These are phyloP conservation scores for Fistularia tabacaria DNA, from an alignment of 2,797 vertebrate species.

Conservation along the genomic window DNA sequence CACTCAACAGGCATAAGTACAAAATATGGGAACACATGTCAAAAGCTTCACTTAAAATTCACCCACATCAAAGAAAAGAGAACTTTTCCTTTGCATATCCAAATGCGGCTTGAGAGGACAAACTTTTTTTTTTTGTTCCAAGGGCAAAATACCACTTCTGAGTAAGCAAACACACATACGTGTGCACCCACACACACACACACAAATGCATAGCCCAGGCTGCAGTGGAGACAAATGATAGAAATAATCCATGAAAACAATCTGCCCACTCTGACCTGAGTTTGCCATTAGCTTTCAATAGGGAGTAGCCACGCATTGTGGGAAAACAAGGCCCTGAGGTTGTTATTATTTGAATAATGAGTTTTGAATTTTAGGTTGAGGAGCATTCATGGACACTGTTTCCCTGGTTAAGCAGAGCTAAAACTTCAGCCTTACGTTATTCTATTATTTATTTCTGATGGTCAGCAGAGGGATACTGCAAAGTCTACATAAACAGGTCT, in stretches of 20 bases:
- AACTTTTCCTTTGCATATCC: constrained; percentile 7
- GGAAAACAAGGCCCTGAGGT: too few relatives aligned
- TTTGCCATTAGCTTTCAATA: not conserved
- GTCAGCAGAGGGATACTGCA: too few relatives aligned
- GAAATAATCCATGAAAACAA: constrained; percentile 55
- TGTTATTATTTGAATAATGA: too few relatives aligned
- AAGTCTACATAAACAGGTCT: too few relatives aligned
- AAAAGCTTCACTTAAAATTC: constrained; percentile 5
- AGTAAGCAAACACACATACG: constrained; percentile 17
- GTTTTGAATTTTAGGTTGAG: too few relatives aligned
- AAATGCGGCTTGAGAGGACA: constrained; percentile 50
- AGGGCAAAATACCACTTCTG: constrained; percentile 42
- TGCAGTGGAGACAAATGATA: constrained; percentile 17
- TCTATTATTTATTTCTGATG: too few relatives aligned
- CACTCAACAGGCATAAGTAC: not conserved
- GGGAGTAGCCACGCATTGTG: not conserved
- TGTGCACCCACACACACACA: constrained; percentile 13
- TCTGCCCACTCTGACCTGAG: constrained; percentile 38
- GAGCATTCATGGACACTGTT: too few relatives aligned
- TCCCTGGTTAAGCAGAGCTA: too few relatives aligned
- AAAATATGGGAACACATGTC: not conserved
- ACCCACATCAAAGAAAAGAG: constrained; percentile 10
- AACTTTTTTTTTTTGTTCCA: constrained; percentile 35
- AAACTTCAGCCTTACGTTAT: too few relatives aligned
- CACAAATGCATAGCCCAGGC: constrained; percentile 9